Conservation (phyloP, 1,140 invertebrate species). For the Myzus persicae region DNA sequence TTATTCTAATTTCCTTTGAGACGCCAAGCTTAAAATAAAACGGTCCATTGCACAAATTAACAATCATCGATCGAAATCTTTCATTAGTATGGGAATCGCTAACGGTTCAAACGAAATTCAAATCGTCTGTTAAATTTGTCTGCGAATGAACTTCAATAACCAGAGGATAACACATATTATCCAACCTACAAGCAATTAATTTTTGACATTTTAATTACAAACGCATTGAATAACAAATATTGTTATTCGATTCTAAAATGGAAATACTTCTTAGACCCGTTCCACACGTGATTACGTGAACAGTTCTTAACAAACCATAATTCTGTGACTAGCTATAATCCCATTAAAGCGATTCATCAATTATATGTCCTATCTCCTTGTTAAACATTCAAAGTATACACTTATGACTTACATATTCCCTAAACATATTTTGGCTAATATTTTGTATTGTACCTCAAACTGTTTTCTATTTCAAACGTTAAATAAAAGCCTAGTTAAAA, state of each 20-base stretch:
- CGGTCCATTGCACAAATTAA: neutral
- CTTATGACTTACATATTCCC: no score
- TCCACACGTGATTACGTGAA: neutral
- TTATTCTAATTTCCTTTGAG: neutral
- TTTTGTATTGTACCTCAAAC: no score
- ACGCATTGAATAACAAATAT: neutral
- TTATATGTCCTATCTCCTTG: no score
- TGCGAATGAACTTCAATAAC: neutral
- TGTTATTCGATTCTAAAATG: neutral
- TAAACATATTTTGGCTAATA: no score
- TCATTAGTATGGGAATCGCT: neutral
- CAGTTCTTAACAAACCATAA: neutral
- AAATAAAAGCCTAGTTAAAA: no score
- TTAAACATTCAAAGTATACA: no score
- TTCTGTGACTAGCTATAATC: neutral
- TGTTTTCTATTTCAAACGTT: no score
- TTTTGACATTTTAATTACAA: conserved; percentile 4
- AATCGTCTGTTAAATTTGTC: neutral
- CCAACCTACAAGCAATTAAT: neutral
- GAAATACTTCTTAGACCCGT: neutral
- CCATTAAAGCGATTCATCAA: no score
- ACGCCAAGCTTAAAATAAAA: neutral
- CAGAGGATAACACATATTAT: neutral
- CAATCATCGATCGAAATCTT: neutral
- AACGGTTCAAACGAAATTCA: neutral